These are phyloP conservation scores for Pseudomyrmex pallidus DNA, from an alignment of 1,140 invertebrate species.

Conservation along the genomic window DNA sequence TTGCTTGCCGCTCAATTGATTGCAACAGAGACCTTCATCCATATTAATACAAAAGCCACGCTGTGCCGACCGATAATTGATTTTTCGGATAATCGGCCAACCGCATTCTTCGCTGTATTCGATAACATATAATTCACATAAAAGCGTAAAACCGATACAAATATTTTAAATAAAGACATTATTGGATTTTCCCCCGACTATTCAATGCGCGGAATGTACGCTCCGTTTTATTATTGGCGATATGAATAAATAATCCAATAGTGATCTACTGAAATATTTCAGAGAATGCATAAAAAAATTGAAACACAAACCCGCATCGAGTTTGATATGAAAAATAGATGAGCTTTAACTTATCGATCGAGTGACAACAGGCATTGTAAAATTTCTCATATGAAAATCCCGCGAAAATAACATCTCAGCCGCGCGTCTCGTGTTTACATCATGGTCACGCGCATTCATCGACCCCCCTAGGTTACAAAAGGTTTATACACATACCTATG, in stretches of 20 bases:
- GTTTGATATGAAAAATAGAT: conserved; percentile 2
- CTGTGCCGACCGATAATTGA: conserved; percentile 51
- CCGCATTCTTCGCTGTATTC: conserved; percentile 43
- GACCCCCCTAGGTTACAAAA: conserved; percentile 42
- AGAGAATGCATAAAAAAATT: background rate
- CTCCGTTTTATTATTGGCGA: conserved; percentile 32
- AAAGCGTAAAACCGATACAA: conserved; percentile 42
- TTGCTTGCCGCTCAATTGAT: conserved; percentile 32
- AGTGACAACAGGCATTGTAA: background rate
- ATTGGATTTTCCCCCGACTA: conserved; percentile 38
- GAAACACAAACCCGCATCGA: background rate
- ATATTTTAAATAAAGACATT: conserved; percentile 57
- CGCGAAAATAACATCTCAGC: conserved; percentile 5
- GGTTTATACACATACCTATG: background rate
- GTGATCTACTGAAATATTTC: conserved; percentile 25
- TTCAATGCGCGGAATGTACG: background rate
- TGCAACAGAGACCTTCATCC: conserved; percentile 46
- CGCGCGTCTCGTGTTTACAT: conserved; percentile 23
- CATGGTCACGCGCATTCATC: background rate
- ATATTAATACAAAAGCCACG: conserved; percentile 55
- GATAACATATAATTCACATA: conserved; percentile 51
- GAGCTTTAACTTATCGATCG: conserved; percentile 2
- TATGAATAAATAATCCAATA: conserved; percentile 53
- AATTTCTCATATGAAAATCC: conserved; percentile 31
- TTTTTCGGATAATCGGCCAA: conserved; percentile 54